A percentile compares a stretch with the other conserved stretches of the same genome.
These are phyloP conservation scores for Sebastes schlegelii DNA, from an alignment of 2,113 vertebrate genomes.

Conservation along the genomic window DNA sequence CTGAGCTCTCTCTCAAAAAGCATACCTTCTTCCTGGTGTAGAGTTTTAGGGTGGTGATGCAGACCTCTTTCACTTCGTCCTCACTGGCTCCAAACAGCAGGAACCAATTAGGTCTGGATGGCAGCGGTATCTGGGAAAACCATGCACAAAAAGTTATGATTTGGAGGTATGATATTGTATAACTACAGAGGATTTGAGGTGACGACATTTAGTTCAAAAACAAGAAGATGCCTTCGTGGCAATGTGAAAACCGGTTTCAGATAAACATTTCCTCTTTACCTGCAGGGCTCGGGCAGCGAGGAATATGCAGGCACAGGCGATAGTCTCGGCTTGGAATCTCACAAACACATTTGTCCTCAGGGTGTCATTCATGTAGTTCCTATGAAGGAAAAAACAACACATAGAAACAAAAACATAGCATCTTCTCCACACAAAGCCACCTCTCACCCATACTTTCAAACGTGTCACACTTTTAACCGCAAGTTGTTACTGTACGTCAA, in stretches of 20 bases:
- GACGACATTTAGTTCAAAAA: not conserved
- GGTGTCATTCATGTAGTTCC: slow-evolving; percentile 99
- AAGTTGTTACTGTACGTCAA: not conserved
- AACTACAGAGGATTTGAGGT: not conserved
- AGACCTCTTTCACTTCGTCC: slow-evolving; percentile 96
- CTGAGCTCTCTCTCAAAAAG: not conserved
- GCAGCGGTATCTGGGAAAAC: slow-evolving; percentile 89
- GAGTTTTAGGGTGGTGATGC: slow-evolving; percentile 92
- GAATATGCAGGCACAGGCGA: slow-evolving; percentile 98
- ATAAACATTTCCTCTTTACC: slow-evolving; percentile 75
- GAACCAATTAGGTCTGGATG: slow-evolving; percentile 95
- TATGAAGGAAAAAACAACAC: slow-evolving; percentile 79
- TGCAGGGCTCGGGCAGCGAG: slow-evolving; percentile 96
- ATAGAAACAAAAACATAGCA: slow-evolving; percentile 77
- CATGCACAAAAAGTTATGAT: not conserved
- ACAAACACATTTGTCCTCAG: slow-evolving; percentile 98
- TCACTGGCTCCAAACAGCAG: slow-evolving; percentile 94
- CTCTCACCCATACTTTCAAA: not conserved
- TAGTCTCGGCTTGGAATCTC: slow-evolving; percentile 97
- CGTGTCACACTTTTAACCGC: not conserved
- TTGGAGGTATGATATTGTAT: accelerated
- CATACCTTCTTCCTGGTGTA: slow-evolving; percentile 96
- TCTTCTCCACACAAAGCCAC: slow-evolving; percentile 69
- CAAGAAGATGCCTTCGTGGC: no score
- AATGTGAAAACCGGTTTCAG: not conserved